A percentile compares a stretch with the other conserved stretches of the same genome.
phyloP scores from a whole-genome alignment of 2,113 vertebrate genomes.

The Pampusana beccarii region DNA sequence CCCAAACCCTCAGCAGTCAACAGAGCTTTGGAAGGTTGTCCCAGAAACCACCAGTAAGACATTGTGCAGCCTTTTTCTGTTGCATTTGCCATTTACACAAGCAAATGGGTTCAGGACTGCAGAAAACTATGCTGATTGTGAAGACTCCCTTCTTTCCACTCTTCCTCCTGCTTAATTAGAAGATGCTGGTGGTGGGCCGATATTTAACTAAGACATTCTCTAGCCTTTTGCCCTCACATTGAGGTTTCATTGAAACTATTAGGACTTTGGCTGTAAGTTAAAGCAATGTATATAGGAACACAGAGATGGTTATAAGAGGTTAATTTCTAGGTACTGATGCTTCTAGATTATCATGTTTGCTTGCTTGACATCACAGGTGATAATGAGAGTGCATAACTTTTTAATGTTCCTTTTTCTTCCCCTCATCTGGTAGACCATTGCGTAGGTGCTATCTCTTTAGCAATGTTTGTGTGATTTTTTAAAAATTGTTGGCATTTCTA shows the following conservation, averaged over 20 bases:
- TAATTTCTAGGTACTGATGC: neutral
- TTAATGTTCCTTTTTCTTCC: neutral
- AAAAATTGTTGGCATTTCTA: neutral
- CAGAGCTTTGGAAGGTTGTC: neutral
- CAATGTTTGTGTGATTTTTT: neutral
- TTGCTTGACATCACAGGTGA: neutral
- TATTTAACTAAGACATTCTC: neutral
- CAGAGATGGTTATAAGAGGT: neutral
- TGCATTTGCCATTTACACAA: neutral
- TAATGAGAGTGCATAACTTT: neutral
- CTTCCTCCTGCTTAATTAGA: neutral
- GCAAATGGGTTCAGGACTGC: neutral
- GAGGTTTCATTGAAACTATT: neutral
- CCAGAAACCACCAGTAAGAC: neutral
- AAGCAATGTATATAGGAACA: accelerated
- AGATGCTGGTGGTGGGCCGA: neutral
- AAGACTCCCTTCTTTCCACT: neutral
- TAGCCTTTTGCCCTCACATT: neutral
- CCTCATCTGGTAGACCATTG: neutral
- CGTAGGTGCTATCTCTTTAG: neutral
- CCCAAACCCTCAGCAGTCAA: neutral
- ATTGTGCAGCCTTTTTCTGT: neutral
- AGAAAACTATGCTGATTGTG: neutral
- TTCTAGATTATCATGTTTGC: neutral
- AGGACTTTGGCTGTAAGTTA: neutral